Conservation (phyloP, 2,113 vertebrate species). For the Podocnemis expansa region DNA sequence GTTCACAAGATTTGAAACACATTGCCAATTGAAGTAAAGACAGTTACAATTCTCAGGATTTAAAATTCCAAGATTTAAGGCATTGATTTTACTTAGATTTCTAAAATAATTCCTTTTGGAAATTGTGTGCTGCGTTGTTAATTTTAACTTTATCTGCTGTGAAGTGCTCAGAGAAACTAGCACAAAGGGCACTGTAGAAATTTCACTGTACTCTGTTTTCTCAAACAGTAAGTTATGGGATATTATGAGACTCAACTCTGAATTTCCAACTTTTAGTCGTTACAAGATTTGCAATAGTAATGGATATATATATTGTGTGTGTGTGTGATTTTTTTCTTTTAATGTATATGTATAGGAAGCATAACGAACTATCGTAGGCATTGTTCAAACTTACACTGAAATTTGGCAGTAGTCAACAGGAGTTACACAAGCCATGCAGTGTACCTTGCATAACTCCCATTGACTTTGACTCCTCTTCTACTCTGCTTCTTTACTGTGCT, state of each 20-base stretch:
- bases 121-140: constrained; percentile 62
- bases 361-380: not conserved
- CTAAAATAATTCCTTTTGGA: constrained; percentile 70
- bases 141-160: constrained; percentile 72
- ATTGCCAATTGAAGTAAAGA: constrained; percentile 64
- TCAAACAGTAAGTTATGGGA: constrained; percentile 60
- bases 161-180: constrained; percentile 60
- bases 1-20: constrained; percentile 49
- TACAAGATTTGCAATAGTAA: constrained; percentile 49
- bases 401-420: too few species aligned
- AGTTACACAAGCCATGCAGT: too few species aligned
- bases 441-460: too few species aligned
- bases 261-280: constrained; percentile 62
- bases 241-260: constrained; percentile 27
- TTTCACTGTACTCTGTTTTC: constrained; percentile 48
- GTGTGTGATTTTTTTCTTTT: constrained; percentile 36
- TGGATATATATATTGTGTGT: constrained; percentile 41
- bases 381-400: too few species aligned
- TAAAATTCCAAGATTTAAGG: constrained; percentile 65
- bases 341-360: not conserved
- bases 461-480: too few species aligned
- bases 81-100: constrained; percentile 71
- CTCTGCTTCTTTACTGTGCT: too few species aligned
- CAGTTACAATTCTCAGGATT: constrained; percentile 8
- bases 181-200: constrained; percentile 64